A percentile compares a stretch with the other conserved stretches of the same genome.
Evolutionary conservation across 2,888 invertebrate genomes (phyloP).

Genomic region (Axea sp.): DNA sequence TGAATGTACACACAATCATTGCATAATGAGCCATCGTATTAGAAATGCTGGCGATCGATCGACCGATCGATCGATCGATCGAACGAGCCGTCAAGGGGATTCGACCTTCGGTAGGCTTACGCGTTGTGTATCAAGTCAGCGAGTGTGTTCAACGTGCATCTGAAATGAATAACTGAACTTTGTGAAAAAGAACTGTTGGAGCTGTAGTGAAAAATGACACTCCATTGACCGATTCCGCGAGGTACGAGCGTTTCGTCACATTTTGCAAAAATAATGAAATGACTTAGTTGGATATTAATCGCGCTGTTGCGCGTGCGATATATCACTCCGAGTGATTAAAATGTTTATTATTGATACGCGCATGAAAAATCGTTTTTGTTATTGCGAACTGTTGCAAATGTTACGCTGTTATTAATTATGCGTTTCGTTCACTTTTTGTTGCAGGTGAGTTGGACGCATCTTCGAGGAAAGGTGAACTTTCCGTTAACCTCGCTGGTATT

Average conservation of each 20-base stretch:
- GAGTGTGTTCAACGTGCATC: conserved; percentile 4
- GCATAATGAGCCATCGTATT: conserved; percentile 41
- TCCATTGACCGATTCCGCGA: conserved; percentile 21
- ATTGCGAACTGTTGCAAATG: conserved; percentile 17
- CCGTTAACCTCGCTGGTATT: conserved; percentile 15
- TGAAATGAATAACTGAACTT: conserved; percentile 30
- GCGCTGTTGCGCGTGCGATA: conserved; percentile 18
- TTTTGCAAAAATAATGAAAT: conserved; percentile 44
- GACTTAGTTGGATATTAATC: conserved; percentile 35
- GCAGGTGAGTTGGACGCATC: conserved; percentile 30
- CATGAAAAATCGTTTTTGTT: conserved; percentile 20
- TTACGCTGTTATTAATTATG: conserved; percentile 32
- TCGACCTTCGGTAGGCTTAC: conserved; percentile 10
- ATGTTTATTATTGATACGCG: conserved; percentile 17
- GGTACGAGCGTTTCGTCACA: conserved; percentile 32
- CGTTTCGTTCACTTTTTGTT: conserved; percentile 31
- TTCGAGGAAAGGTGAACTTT: conserved; percentile 11
- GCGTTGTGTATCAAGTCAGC: conserved; percentile 25
- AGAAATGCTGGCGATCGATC: conserved; percentile 36
- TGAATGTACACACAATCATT: conserved; percentile 9
- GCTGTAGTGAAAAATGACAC: conserved; percentile 15
- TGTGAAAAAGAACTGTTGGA: conserved; percentile 11
- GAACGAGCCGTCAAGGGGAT: conserved; percentile 6
- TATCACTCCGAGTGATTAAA: conserved; percentile 10
- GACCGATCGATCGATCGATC: no score